A percentile compares a stretch with the other conserved stretches of the same genome.
Conservation (phyloP, 2,797 vertebrate genomes). For the Podarcis lilfordi region DNA sequence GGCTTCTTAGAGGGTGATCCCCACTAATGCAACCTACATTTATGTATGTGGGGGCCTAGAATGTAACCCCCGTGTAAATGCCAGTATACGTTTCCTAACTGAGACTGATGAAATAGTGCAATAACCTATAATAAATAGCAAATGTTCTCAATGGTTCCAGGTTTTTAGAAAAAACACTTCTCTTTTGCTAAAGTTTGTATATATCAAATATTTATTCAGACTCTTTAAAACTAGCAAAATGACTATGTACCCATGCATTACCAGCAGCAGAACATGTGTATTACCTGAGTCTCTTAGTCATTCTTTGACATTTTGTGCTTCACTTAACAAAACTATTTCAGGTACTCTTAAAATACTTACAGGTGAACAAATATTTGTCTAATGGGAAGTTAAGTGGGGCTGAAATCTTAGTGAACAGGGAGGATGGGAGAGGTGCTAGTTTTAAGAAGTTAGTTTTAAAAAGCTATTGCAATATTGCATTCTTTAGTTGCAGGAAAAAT, state of each 20-base stretch:
- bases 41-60: not conserved
- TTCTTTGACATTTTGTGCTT: conserved; percentile 30
- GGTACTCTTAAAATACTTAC: conserved; percentile 16
- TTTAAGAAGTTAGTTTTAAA: not conserved
- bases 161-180: not conserved
- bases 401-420: not conserved
- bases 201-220: conserved; percentile 20
- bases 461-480: not conserved
- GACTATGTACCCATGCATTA: not conserved
- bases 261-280: not conserved
- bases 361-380: not conserved
- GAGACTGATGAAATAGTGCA: not conserved
- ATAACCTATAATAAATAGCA: not conserved
- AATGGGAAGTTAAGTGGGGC: conserved; percentile 2
- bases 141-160: not conserved
- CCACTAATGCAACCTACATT: not conserved
- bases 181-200: not conserved
- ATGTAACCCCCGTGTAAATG: too few species aligned
- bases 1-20: too few species aligned
- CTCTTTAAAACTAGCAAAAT: conserved; percentile 15
- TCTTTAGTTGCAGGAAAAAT: not conserved
- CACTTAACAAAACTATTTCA: conserved; percentile 15
- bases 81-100: too few species aligned
- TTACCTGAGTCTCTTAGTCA: conserved; percentile 5
- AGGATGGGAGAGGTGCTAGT: not conserved